Percentiles rank a stretch among this genome's conserved stretches.
phyloP scores from a whole-genome alignment of 2,888 invertebrate species.

The Caenorhabditis sp. region DNA sequence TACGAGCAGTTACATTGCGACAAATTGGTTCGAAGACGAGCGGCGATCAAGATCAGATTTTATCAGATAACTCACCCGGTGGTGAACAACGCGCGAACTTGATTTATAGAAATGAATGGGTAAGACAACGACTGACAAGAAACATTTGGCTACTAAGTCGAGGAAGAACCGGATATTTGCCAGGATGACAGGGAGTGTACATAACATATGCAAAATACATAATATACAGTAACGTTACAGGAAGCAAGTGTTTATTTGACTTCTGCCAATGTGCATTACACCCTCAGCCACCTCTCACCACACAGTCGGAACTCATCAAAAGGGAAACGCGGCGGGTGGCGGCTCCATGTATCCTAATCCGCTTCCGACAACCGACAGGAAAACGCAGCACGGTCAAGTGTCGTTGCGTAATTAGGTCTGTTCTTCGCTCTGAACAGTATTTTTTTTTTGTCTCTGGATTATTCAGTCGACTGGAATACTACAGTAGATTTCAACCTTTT shows the following conservation, averaged over 20 bases:
- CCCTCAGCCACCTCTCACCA: constrained; percentile 31
- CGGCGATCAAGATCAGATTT: constrained; percentile 56
- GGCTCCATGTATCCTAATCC: constrained; percentile 52
- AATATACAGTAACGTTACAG: constrained; percentile 34
- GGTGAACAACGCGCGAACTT: constrained; percentile 49
- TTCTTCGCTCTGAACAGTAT: constrained; percentile 5
- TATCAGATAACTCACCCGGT: constrained; percentile 56
- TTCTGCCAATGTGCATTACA: background rate
- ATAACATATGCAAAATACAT: constrained; percentile 38
- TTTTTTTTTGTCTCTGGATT: background rate
- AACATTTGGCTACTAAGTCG: background rate
- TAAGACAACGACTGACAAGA: background rate
- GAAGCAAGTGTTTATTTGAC: constrained; percentile 48
- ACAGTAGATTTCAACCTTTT: background rate
- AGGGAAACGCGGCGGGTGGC: constrained; percentile 27
- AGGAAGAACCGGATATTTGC: constrained; percentile 18
- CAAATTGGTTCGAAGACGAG: constrained; percentile 49
- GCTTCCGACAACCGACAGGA: constrained; percentile 40
- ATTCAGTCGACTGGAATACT: background rate
- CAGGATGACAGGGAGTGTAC: constrained; percentile 23
- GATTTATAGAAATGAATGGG: constrained; percentile 40
- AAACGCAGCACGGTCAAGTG: constrained; percentile 55
- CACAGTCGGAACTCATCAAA: constrained; percentile 25
- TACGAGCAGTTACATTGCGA: constrained; percentile 62
- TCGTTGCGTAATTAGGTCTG: constrained; percentile 47